Base-by-base conservation (phyloP, 2,797 vertebrate species). In the Sebastes umbrosus region DNA sequence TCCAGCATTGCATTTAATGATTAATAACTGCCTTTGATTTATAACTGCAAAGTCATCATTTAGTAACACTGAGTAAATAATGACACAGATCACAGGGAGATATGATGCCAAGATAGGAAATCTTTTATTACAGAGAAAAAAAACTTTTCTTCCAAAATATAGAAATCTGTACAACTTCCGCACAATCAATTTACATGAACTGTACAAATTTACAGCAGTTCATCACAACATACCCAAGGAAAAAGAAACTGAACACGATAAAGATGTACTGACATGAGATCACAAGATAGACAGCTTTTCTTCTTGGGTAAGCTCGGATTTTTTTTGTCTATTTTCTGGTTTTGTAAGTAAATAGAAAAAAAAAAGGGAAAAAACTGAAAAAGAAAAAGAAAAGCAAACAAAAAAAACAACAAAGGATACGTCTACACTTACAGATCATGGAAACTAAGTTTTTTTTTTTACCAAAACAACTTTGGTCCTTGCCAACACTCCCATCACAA, bases 151-250 rank as follows among this genome's bases (percentile, higher is more conserved):
- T 99, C 96, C 97, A 99, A 99, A 99, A 99, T 99, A 99, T 99
- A 99, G 98, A 99, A 99, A 99, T 99, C 98, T 99, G 98, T 99
- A 99, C 98, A 99, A 99, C 97, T 99, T 99, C 98, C 97, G 97
- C 97, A 99, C 98, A 98, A 98, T 99, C 97, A 99, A 99, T 99
- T 98, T 99, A 99, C 98, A 99, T 99, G 99, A 99, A 99, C 98
- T 99, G 99, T 99, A 99, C 98, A 99, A 99, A 99, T 99, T 99
- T 99, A 99, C 98, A 99, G 97, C 98, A 99, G 98, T 99, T 99
- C 98, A 99, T 99, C 97, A 98, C 97, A 97, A 99, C 97, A 99
- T 98, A 99, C 97, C 97, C 95, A 95, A 96, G 94, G 90, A 94
- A 94, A 59, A 95, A 94, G 84, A 93, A 94, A 97, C 97, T 86